Base-by-base conservation (phyloP, 2,113 vertebrate genomes). In the Noctilio leporinus region DNA sequence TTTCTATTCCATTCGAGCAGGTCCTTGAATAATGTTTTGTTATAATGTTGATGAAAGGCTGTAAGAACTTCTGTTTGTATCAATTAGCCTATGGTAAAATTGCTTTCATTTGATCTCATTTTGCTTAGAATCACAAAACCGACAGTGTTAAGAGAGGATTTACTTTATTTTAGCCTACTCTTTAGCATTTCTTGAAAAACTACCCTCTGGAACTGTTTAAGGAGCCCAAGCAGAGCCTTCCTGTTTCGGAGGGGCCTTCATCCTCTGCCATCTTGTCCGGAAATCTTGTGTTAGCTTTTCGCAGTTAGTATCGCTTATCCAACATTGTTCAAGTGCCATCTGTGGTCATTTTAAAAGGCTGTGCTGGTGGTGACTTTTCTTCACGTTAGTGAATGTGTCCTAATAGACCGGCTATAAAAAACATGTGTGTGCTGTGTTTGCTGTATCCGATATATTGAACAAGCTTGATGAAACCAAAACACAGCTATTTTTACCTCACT, bases 181-280 rank as follows among this genome's bases (percentile, higher is more conserved):
- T 85, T 91, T 67, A 92, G 26, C 35, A 33, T 85, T 92, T 94
- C 57, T 92, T 81, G 38, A 64, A 81, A 88, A 78, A 35, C 49
- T n/a, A 5, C 24, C 47, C 28, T 38, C 51, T 64, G 59, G 22
- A 20, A 45, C 51, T 72, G 7, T 91, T 69, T 73, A 83, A 77
- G 59, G 20, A n/a, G 22, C 43, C 57, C 59, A 40, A 47, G 20
- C 40, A 40, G 35, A 51, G 9, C 38, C 30, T 70, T 69, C 51
- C 33, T 88, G 35, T 40, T 35, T 64, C 62, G 35, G 43, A 82
- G 20, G 59, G 35, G 3, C 45, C 33, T 88, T n/a, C 26, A 33
- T 64, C 5, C 3, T 57, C 38, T 47, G 57, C 20, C n/a, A 9
- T 38, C 67, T 77, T 81, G 14, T 69, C 33, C 64, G 17, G 19